phyloP scores from a whole-genome alignment of 64 coral and sea anemone genomes.

The Stichodactyla helianthus region DNA sequence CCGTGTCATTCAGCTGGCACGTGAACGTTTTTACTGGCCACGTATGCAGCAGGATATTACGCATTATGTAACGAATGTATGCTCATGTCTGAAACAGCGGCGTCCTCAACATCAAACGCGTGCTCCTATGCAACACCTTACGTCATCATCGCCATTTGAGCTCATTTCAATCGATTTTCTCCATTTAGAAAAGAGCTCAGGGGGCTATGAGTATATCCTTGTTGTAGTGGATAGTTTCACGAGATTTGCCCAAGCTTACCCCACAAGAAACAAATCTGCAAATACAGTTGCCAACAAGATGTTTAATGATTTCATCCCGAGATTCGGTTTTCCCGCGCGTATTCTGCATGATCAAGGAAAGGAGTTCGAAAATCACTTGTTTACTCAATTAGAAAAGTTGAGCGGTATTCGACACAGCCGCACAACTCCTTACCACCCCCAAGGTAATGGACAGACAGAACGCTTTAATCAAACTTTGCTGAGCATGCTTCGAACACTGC shows the following conservation, averaged over 20 bases:
- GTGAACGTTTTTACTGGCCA: conserved; percentile 27
- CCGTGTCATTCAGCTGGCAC: conserved; percentile 8
- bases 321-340: conserved; percentile 6
- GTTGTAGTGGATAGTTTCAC: conserved; percentile 14
- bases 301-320: background rate
- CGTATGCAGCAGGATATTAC: conserved; percentile 20
- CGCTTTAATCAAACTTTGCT: background rate
- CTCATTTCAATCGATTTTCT: conserved; percentile 20
- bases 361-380: too few species aligned
- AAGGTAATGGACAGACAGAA: too few species aligned
- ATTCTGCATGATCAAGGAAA: too few species aligned
- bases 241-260: background rate
- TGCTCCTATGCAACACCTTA: conserved; percentile 13
- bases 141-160: background rate
- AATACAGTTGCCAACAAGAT: background rate
- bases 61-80: conserved; percentile 11
- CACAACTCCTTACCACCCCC: background rate
- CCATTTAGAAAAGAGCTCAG: conserved; percentile 12
- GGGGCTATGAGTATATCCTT: conserved; percentile 18
- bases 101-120: background rate
- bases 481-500: background rate
- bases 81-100: background rate
- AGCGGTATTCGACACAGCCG: background rate
- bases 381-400: background rate
- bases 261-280: too few species aligned